A percentile compares a stretch with the other conserved stretches of the same genome.
Evolutionary conservation across 2,113 vertebrate genomes (phyloP).

Genomic region (Nothobranchius kuhntae): DNA sequence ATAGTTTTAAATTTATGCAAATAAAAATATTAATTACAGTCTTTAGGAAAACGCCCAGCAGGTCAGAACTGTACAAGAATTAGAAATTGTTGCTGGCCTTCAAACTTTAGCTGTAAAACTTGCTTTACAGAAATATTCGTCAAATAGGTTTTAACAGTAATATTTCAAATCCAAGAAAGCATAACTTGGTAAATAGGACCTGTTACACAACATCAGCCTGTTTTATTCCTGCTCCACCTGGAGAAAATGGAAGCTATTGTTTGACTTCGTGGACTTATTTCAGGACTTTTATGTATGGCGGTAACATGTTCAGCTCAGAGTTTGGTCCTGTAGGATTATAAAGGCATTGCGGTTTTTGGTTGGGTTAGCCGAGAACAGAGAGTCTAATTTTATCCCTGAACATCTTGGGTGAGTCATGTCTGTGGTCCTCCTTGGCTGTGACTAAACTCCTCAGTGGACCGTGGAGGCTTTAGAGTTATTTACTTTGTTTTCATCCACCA

Average conservation of each 20-base stretch:
- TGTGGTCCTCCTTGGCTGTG: conserved; percentile 43
- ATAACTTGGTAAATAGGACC: too few relatives aligned
- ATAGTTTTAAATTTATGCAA: too few relatives aligned
- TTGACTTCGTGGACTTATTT: conserved; percentile 4
- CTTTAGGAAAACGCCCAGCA: too few relatives aligned
- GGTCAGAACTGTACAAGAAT: too few relatives aligned
- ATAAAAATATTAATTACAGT: too few relatives aligned
- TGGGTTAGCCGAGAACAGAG: conserved; percentile 15
- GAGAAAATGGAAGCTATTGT: conserved; percentile 5
- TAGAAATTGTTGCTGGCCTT: too few relatives aligned
- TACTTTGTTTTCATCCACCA: conserved; percentile 19
- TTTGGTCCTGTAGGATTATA: conserved; percentile 41
- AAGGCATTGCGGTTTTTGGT: conserved; percentile 46
- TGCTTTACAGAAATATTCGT: too few relatives aligned
- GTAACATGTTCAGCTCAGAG: conserved; percentile 3
- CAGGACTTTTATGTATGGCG: neutral
- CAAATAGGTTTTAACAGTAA: too few relatives aligned
- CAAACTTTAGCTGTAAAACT: too few relatives aligned
- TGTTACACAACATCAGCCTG: too few relatives aligned
- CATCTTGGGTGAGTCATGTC: conserved; percentile 54
- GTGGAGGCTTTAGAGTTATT: conserved; percentile 18
- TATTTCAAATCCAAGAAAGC: too few relatives aligned
- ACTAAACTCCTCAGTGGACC: conserved; percentile 40
- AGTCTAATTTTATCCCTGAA: conserved; percentile 46
- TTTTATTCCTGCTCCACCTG: too few relatives aligned